Conservation (phyloP, 1,140 invertebrate genomes). For the Hirudo medicinalis region DNA sequence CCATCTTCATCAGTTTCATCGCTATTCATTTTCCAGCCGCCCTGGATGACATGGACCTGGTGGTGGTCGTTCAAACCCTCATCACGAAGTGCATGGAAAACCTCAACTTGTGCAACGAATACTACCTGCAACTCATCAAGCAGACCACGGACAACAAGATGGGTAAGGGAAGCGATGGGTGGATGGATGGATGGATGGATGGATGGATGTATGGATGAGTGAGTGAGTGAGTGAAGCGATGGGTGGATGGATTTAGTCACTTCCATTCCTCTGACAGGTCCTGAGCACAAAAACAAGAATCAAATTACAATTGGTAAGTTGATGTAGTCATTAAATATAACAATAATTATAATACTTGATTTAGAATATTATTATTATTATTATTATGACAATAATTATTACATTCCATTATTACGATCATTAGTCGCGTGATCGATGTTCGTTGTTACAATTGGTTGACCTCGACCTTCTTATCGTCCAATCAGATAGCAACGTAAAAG, state of each 20-base stretch:
- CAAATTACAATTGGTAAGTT: conserved; percentile 7
- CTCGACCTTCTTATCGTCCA: neutral
- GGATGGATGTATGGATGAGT: neutral
- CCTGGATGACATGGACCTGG: conserved; percentile 51
- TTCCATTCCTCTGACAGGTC: conserved; percentile 1
- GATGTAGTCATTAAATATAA: too few relatives aligned
- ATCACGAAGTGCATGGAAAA: conserved; percentile 76
- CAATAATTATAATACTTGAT: too few relatives aligned
- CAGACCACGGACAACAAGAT: conserved; percentile 68
- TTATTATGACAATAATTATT: too few relatives aligned
- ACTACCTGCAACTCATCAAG: conserved; percentile 83
- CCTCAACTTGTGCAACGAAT: conserved; percentile 63
- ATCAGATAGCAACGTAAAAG: conserved; percentile 71
- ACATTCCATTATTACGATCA: too few relatives aligned
- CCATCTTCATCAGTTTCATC: neutral
- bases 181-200: neutral
- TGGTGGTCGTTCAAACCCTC: conserved; percentile 70
- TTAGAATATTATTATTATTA: too few relatives aligned
- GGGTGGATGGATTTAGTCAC: too few relatives aligned
- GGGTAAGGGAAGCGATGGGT: conserved; percentile 16
- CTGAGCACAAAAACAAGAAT: conserved; percentile 12
- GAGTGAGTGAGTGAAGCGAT: neutral
- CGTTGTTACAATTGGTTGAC: too few relatives aligned
- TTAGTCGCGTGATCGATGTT: too few relatives aligned
- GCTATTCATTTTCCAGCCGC: conserved; percentile 10